phyloP scores from a whole-genome alignment of 2,797 vertebrate species.

The Moxostoma hubbsi region DNA sequence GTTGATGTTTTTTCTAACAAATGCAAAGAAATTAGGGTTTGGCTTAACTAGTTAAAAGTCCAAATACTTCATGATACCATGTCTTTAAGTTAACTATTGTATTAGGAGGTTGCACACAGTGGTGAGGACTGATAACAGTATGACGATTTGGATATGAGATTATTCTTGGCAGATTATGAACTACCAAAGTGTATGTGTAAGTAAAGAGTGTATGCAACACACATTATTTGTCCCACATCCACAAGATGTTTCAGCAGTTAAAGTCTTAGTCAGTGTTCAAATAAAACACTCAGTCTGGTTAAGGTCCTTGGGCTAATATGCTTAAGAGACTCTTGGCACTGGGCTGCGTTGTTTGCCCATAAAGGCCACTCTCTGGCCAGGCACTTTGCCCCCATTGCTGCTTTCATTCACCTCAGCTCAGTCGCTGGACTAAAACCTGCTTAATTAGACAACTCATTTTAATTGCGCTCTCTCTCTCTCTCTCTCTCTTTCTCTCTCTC shows the following conservation, averaged over 20 bases:
- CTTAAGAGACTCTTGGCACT: constrained; percentile 23
- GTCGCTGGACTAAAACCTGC: constrained; percentile 19
- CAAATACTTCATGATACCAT: background rate
- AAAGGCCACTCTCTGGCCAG: constrained; percentile 4
- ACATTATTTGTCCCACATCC: background rate
- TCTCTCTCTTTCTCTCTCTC: background rate
- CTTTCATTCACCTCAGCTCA: constrained; percentile 12
- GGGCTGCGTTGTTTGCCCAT: constrained; percentile 17
- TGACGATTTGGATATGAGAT: too few species aligned
- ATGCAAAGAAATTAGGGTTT: too few species aligned
- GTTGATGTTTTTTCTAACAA: too few species aligned
- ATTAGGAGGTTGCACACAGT: too few species aligned
- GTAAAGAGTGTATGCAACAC: background rate
- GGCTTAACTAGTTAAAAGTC: too few species aligned
- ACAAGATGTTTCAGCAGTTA: constrained; percentile 4
- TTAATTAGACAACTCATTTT: constrained; percentile 33
- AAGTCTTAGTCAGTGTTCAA: background rate
- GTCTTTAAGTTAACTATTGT: background rate
- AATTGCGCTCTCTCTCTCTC: background rate
- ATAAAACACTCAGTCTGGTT: constrained; percentile 1
- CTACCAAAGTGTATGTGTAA: background rate
- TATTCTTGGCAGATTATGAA: background rate
- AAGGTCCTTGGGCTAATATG: constrained; percentile 12
- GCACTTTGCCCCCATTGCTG: background rate
- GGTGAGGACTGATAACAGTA: too few species aligned